Evolutionary conservation across 2,113 vertebrate species (phyloP), one percentile per base, ranked within the genome.

Genomic region (Callorhinus ursinus): DNA sequence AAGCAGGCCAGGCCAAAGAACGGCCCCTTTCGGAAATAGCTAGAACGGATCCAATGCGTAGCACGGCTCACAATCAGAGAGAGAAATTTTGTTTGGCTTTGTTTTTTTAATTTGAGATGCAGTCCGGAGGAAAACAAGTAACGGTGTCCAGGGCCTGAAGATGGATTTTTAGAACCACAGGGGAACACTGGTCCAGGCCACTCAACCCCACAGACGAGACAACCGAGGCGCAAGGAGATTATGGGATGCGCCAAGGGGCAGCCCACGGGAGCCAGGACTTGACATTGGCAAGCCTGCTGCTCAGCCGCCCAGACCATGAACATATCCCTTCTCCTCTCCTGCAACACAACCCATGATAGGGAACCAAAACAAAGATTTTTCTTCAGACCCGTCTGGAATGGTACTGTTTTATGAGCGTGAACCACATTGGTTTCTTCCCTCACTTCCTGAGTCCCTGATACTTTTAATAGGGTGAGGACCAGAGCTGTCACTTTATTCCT

Each of bases 1-100:
- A 99, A 99, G 98, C 99, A 99, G 33, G 99, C 99, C 98, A 99
- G 99, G 74, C 99, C 99, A 7, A 99, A 99, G 98, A 99, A 99
- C 90, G 98, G 98, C 49, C 99, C 99, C 96, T 99, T 99, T 46
- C 99, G 99, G 98, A 99, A 99, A 98, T 99, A 99, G 98, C 99
- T 99, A 57, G 7, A 95, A 96, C 0, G 59, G 33, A 95, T 18
- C 96, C 61, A 84, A 77, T 2, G 31, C 0, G 7, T 1, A 21
- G 24, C 19, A 2, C 1, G 55, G 42, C 26, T 91, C 21, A 5
- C 18, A 36, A 51, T 77, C 9, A n/a, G 15, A 42, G 49, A 71
- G n/a, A 33, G 7, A 16, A 36, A n/a, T 7, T 5, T 46, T 1
- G 19, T 57, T 28, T 18, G 15, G 26, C 31, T 55, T 1, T 28